These are phyloP conservation scores for Diaperis boleti DNA, from an alignment of 2,888 invertebrate genomes.

Conservation along the genomic window DNA sequence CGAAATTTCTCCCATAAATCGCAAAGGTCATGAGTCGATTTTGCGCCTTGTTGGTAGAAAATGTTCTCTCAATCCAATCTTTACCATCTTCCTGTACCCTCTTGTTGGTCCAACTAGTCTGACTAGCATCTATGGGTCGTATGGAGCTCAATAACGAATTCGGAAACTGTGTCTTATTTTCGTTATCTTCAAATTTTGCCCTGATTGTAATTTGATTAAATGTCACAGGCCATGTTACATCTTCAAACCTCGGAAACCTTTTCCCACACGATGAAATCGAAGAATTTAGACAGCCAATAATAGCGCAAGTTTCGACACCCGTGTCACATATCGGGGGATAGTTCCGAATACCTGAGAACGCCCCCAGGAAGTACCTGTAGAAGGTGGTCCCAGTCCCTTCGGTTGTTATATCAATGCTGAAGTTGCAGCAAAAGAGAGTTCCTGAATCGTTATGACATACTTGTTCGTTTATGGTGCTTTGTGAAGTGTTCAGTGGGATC, in stretches of 20 bases:
- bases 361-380: slow-evolving; percentile 69
- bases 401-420: background rate
- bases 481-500: slow-evolving; percentile 10
- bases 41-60: slow-evolving; percentile 61
- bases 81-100: slow-evolving; percentile 23
- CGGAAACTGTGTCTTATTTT: slow-evolving; percentile 67
- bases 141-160: slow-evolving; percentile 68
- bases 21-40: slow-evolving; percentile 68
- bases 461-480: background rate
- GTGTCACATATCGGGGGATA: slow-evolving; percentile 67
- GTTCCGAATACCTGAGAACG: slow-evolving; percentile 68
- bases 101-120: slow-evolving; percentile 47
- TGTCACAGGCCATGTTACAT: slow-evolving; percentile 62
- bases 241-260: slow-evolving; percentile 61
- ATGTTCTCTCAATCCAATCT: background rate
- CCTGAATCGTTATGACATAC: background rate
- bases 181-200: slow-evolving; percentile 64
- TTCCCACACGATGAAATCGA: slow-evolving; percentile 66
- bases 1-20: slow-evolving; percentile 69
- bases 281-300: slow-evolving; percentile 69
- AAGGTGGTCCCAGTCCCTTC: background rate
- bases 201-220: slow-evolving; percentile 67
- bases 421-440: background rate
- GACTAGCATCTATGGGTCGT: slow-evolving; percentile 66
- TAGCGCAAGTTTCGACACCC: slow-evolving; percentile 68